Evolutionary conservation across 2,797 vertebrate species (phyloP).

Genomic region (Neoniphon sammara): DNA sequence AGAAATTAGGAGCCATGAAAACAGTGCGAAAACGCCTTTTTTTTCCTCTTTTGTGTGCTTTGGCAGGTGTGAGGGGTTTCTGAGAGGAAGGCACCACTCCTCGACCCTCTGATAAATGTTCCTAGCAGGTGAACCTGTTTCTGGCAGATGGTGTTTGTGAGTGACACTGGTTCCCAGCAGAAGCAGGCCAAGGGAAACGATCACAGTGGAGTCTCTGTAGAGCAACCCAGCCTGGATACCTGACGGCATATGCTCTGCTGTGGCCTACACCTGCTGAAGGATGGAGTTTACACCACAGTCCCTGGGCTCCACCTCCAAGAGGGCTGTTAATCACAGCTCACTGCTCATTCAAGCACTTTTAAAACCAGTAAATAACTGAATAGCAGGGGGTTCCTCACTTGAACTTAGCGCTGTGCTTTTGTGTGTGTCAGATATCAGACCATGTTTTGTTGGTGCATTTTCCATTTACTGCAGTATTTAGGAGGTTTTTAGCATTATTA

Average conservation of each 20-base stretch:
- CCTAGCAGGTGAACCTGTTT: slow-evolving; percentile 74
- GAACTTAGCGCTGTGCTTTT: slow-evolving; percentile 17
- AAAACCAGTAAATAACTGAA: slow-evolving; percentile 75
- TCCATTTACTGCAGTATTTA: slow-evolving; percentile 20
- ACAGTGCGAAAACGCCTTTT: neutral
- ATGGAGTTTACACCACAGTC: slow-evolving; percentile 81
- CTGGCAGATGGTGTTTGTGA: slow-evolving; percentile 91
- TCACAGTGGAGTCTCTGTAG: slow-evolving; percentile 80
- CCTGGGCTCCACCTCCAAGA: slow-evolving; percentile 73
- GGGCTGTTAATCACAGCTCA: slow-evolving; percentile 80
- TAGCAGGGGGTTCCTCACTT: slow-evolving; percentile 28
- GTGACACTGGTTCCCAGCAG: slow-evolving; percentile 87
- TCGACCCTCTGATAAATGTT: slow-evolving; percentile 78
- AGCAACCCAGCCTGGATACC: slow-evolving; percentile 81
- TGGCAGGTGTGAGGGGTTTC: slow-evolving; percentile 64
- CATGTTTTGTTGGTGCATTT: slow-evolving; percentile 14
- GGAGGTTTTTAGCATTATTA: slow-evolving; percentile 1
- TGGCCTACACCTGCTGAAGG: slow-evolving; percentile 86
- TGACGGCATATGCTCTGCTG: slow-evolving; percentile 85
- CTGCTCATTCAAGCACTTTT: slow-evolving; percentile 66
- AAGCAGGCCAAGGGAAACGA: slow-evolving; percentile 81
- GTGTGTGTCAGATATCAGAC: slow-evolving; percentile 36
- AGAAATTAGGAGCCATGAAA: slow-evolving; percentile 54
- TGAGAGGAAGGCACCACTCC: slow-evolving; percentile 53
- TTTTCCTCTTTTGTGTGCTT: slow-evolving; percentile 53